A percentile compares a stretch with the other conserved stretches of the same genome.
Conservation (phyloP, 2,113 vertebrate genomes). For the Xenopus tropicalis region UCB_Xtro_10.0 CM004450.2:99945501-99946000, state of each 20-base stretch:
- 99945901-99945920: slow-evolving; percentile 50
- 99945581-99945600: too few relatives aligned
- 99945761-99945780: slow-evolving; percentile 62
- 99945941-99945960: slow-evolving; percentile 49
- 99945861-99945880: slow-evolving; percentile 48
- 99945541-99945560: too few relatives aligned
- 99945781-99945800: slow-evolving; percentile 91
- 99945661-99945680: slow-evolving; percentile 59
- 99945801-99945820: slow-evolving; percentile 95
- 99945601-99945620: too few relatives aligned
- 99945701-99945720: slow-evolving; percentile 30
- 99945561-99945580: too few relatives aligned
- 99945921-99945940: slow-evolving; percentile 46
- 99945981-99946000: slow-evolving; percentile 63
- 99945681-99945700: slow-evolving; percentile 67
- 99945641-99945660: slow-evolving; percentile 36
- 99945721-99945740: slow-evolving; percentile 52
- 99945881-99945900: slow-evolving; percentile 55
- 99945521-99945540: too few relatives aligned
- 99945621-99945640: too few relatives aligned
- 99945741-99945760: slow-evolving; percentile 54
- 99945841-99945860: slow-evolving; percentile 60
- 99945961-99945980: slow-evolving; percentile 60
- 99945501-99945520: too few relatives aligned
- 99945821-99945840: slow-evolving; percentile 99